Conservation (phyloP, 2,113 vertebrate species). For the Bubo bubo region DNA sequence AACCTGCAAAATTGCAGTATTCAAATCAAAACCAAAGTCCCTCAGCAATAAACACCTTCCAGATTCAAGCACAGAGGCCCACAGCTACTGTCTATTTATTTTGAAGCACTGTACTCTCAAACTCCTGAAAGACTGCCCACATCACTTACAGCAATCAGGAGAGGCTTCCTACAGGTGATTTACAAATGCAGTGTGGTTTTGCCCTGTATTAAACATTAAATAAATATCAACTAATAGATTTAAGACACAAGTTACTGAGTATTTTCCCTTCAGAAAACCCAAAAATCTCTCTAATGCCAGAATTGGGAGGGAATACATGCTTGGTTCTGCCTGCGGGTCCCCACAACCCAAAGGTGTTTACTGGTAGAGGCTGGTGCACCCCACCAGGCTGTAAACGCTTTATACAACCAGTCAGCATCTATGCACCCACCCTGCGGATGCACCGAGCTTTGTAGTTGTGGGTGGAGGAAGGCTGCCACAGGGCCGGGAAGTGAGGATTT, state of each 20-base stretch:
- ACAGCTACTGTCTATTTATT: not conserved
- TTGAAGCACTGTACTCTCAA: not conserved
- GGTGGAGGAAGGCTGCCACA: not conserved
- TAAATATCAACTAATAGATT: not conserved
- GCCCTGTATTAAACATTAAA: not conserved
- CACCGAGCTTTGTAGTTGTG: not conserved
- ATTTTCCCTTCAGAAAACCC: not conserved
- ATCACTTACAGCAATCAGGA: not conserved
- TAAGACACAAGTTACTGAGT: not conserved
- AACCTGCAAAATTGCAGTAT: not conserved
- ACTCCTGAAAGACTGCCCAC: not conserved
- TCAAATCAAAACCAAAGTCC: not conserved
- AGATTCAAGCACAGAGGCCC: not conserved
- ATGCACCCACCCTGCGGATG: rapidly evolving
- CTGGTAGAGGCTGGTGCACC: not conserved
- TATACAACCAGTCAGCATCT: rapidly evolving
- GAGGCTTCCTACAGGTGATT: not conserved
- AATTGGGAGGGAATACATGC: not conserved
- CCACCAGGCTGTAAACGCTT: not conserved
- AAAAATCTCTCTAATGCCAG: not conserved
- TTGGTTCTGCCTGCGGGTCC: not conserved
- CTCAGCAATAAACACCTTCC: not conserved
- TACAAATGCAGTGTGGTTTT: not conserved
- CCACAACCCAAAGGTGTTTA: not conserved
- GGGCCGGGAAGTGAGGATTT: not conserved